Evolutionary conservation across 2,888 invertebrate genomes (phyloP).

Genomic region (Nematopogon swammerdamellus): DNA sequence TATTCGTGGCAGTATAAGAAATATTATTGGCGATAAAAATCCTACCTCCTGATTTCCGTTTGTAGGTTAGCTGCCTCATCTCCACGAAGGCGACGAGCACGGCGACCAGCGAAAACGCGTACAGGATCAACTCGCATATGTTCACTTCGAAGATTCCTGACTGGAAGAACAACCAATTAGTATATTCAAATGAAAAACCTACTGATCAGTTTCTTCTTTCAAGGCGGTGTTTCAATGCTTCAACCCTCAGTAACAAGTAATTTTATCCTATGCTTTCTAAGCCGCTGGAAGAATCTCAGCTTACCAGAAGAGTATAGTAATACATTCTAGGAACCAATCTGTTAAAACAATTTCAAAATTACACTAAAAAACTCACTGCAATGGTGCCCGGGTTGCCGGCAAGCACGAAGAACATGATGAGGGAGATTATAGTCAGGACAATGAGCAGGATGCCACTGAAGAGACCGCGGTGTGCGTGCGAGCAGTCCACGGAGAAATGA

Average conservation of each 20-base stretch:
- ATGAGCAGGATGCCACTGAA: conserved; percentile 72
- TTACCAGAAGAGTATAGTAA: too few species aligned
- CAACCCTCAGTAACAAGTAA: too few species aligned
- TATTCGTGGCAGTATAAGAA: too few species aligned
- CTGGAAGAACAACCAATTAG: conserved; percentile 18
- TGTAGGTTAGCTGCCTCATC: conserved; percentile 66
- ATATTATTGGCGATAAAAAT: too few species aligned
- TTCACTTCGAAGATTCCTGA: conserved; percentile 73
- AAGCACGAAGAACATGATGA: conserved; percentile 88
- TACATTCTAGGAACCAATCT: too few species aligned
- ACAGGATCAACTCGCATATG: conserved; percentile 71
- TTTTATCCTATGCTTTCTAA: too few species aligned
- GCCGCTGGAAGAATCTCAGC: too few species aligned
- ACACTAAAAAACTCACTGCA: conserved; percentile 29
- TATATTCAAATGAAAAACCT: too few species aligned
- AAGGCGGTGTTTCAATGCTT: too few species aligned
- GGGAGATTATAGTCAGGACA: conserved; percentile 78
- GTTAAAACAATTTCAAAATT: too few species aligned
- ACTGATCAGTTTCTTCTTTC: too few species aligned
- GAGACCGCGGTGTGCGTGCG: conserved; percentile 77
- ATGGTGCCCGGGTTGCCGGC: conserved; percentile 62
- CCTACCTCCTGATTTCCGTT: conserved; percentile 56
- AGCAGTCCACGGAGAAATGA: conserved; percentile 80
- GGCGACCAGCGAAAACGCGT: conserved; percentile 63
- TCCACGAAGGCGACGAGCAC: conserved; percentile 64